phyloP scores from a whole-genome alignment of 2,113 vertebrate species.

The Agelaius tricolor region DNA sequence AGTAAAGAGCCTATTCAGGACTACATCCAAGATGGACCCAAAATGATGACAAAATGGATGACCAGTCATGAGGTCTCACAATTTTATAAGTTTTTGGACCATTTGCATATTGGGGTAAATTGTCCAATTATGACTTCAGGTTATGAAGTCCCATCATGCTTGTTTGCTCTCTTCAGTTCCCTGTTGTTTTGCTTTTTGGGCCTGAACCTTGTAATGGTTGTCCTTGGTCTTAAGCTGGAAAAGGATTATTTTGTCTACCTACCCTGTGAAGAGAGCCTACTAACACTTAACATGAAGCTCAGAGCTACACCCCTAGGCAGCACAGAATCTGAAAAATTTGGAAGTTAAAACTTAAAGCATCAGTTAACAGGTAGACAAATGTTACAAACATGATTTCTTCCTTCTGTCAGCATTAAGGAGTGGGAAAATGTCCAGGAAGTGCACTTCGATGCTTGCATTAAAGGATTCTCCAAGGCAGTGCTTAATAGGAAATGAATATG shows the following conservation, averaged over 20 bases:
- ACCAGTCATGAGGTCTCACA: neutral
- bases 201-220: neutral
- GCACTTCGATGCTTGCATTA: neutral
- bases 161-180: neutral
- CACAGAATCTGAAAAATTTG: neutral
- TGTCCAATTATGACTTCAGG: neutral
- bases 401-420: neutral
- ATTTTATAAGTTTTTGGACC: neutral
- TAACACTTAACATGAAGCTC: neutral
- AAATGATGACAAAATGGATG: neutral
- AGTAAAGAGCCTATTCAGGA: neutral
- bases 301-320: neutral
- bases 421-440: neutral
- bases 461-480: neutral
- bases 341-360: neutral
- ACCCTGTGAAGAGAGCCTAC: neutral
- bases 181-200: neutral
- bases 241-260: neutral
- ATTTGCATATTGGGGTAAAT: neutral
- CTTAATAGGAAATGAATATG: slow-evolving; percentile 22
- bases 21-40: neutral
- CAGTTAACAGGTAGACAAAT: neutral
- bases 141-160: neutral
- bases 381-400: neutral
- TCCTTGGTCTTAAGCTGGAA: neutral